phyloP scores from a whole-genome alignment of 2,113 vertebrate species.

The Prietella phreatophila region DNA sequence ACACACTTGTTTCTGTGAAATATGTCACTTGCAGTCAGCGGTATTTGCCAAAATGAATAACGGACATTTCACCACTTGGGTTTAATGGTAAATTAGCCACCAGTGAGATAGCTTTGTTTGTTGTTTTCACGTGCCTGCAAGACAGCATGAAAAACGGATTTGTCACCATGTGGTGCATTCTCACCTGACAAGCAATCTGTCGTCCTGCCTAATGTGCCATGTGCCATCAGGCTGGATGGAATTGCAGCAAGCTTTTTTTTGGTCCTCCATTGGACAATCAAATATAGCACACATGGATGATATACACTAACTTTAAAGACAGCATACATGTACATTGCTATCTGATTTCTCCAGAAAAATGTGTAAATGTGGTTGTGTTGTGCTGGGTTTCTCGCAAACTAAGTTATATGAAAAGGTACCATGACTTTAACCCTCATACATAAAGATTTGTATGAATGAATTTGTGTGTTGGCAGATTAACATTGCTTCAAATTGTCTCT shows the following conservation, averaged over 20 bases:
- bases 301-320: neutral
- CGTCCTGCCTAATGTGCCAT: conserved; percentile 34
- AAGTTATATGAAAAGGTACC: neutral
- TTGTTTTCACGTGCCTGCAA: conserved; percentile 35
- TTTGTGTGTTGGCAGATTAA: neutral
- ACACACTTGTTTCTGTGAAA: conserved; percentile 53
- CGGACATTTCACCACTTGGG: conserved; percentile 45
- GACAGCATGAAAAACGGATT: conserved; percentile 51
- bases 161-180: conserved; percentile 28
- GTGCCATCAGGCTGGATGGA: conserved; percentile 20
- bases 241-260: conserved; percentile 14
- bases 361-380: neutral
- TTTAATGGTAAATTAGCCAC: conserved; percentile 59
- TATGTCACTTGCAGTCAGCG: conserved; percentile 52
- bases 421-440: neutral
- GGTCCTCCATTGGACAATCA: conserved; percentile 27
- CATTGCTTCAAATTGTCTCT: neutral
- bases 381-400: neutral
- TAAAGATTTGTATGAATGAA: neutral
- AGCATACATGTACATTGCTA: neutral
- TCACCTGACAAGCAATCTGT: conserved; percentile 42
- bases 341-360: neutral
- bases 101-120: conserved; percentile 49
- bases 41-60: conserved; percentile 53
- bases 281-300: conserved; percentile 16